These are phyloP conservation scores for Saguinus midas DNA, from an alignment of 2,113 vertebrate genomes.

Conservation along the genomic window DNA sequence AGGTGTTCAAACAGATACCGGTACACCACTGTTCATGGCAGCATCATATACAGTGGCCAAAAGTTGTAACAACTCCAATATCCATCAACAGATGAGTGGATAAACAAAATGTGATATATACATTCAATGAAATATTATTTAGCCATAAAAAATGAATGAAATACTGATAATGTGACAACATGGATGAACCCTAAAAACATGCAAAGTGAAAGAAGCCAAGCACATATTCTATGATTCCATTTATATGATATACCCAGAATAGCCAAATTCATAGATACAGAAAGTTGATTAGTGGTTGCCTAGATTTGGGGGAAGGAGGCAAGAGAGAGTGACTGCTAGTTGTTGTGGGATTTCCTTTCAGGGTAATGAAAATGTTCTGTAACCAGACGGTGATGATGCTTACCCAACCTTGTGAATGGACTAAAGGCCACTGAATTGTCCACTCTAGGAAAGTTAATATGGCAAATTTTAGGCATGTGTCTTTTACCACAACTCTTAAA, in stretches of 20 bases:
- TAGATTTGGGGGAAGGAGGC: neutral
- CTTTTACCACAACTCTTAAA: neutral
- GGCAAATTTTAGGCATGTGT: neutral
- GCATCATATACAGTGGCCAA: neutral
- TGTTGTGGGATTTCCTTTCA: neutral
- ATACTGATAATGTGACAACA: rapidly evolving
- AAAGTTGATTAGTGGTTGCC: neutral
- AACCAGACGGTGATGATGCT: neutral
- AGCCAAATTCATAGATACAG: neutral
- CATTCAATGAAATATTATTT: neutral
- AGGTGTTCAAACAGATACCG: neutral
- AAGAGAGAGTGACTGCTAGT: neutral
- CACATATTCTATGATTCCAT: neutral
- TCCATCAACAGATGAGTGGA: neutral
- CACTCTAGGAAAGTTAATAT: neutral
- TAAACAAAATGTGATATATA: neutral
- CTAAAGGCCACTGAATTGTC: neutral
- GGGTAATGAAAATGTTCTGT: neutral
- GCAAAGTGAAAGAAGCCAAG: neutral
- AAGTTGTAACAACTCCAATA: neutral
- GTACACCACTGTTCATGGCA: neutral
- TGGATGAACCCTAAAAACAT: neutral
- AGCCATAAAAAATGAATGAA: neutral
- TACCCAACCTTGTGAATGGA: neutral
- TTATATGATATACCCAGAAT: neutral